Percentiles rank a stretch among this genome's conserved stretches.
Conservation (phyloP, 2,888 invertebrate species). For the Standfussiana lucernea region DNA sequence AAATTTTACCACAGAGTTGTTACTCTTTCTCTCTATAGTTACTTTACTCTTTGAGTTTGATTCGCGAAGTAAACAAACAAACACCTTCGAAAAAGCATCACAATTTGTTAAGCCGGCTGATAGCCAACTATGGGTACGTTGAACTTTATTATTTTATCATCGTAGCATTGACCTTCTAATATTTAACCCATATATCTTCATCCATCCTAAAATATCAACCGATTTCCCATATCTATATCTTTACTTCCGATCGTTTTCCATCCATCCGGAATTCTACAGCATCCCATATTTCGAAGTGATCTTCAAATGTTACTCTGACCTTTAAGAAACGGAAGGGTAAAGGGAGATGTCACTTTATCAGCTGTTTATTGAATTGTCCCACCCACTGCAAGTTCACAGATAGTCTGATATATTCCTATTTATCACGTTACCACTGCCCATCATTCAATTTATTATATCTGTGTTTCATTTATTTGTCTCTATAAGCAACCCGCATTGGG, state of each 20-base stretch:
- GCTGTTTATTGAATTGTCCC: slow-evolving; percentile 24
- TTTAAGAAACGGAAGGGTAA: too few species aligned
- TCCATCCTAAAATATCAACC: not conserved
- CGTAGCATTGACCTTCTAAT: slow-evolving; percentile 35
- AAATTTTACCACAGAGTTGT: too few species aligned
- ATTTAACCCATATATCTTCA: not conserved
- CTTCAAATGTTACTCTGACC: not conserved
- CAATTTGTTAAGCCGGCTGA: slow-evolving; percentile 72
- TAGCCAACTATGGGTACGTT: slow-evolving; percentile 85
- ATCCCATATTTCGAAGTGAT: not conserved
- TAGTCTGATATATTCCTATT: not conserved
- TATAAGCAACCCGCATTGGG: not conserved
- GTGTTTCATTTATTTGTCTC: not conserved
- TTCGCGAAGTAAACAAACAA: slow-evolving; percentile 84
- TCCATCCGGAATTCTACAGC: not conserved
- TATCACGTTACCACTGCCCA: not conserved
- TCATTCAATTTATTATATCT: not conserved
- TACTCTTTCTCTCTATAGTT: too few species aligned
- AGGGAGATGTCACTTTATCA: slow-evolving; percentile 3
- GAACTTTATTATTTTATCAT: slow-evolving; percentile 62
- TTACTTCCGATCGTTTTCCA: not conserved
- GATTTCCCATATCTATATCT: not conserved
- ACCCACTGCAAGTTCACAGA: not conserved
- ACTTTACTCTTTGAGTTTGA: too few species aligned
- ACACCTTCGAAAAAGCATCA: slow-evolving; percentile 75